Conservation (phyloP, 1,140 invertebrate species). For the Hylaeus volcanicus region DNA sequence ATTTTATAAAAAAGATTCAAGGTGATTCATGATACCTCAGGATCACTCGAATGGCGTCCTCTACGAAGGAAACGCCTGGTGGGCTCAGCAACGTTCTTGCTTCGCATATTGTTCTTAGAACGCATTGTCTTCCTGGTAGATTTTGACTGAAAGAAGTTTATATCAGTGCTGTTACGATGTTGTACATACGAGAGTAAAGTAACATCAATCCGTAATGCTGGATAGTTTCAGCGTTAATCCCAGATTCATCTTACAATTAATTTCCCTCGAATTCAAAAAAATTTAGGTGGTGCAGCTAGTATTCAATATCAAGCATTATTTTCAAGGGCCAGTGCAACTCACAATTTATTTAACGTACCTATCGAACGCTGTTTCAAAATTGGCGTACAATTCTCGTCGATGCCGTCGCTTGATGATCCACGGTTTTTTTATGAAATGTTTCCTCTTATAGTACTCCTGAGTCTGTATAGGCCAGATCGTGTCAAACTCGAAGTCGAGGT, state of each 20-base stretch:
- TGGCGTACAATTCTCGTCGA: constrained; percentile 74
- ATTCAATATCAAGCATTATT: too few species aligned
- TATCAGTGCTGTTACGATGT: too few species aligned
- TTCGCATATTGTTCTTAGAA: constrained; percentile 86
- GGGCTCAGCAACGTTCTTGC: constrained; percentile 81
- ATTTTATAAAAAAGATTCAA: background rate
- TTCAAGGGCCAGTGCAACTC: too few species aligned
- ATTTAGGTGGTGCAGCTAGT: too few species aligned
- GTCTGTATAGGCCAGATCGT: constrained; percentile 75
- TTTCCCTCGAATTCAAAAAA: too few species aligned
- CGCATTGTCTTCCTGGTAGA: constrained; percentile 84
- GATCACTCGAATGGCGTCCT: constrained; percentile 84
- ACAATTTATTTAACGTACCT: constrained; percentile 62
- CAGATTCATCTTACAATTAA: background rate
- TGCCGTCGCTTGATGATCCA: constrained; percentile 68
- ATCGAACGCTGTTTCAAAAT: constrained; percentile 74
- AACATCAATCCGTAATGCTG: too few species aligned
- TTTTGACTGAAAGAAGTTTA: constrained; percentile 80
- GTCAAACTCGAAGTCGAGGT: constrained; percentile 75
- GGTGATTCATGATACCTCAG: constrained; percentile 80
- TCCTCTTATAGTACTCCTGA: constrained; percentile 35
- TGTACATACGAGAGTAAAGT: too few species aligned
- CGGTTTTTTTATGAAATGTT: constrained; percentile 11
- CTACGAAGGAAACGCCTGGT: constrained; percentile 83
- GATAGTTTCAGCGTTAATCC: too few species aligned